Conservation (phyloP, 2,797 vertebrate genomes). For the Limnodromus scolopaceus region DNA sequence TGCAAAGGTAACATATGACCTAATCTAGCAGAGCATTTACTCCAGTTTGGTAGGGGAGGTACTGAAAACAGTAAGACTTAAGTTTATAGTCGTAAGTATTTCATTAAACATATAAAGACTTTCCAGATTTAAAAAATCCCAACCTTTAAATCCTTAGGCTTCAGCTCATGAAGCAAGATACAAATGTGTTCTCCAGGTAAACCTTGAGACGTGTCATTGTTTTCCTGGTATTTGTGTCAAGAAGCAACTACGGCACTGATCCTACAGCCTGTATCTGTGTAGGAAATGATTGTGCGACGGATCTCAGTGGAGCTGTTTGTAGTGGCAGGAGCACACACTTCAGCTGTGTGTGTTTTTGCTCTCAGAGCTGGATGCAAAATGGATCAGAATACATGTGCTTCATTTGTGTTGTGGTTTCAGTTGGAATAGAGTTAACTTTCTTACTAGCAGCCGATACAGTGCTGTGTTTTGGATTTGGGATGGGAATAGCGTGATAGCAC, state of each 20-base stretch:
- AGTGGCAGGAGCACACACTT: background rate
- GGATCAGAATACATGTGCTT: background rate
- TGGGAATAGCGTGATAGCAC: background rate
- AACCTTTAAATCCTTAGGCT: background rate
- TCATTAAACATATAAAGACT: background rate
- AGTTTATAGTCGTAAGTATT: background rate
- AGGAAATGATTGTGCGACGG: rapidly evolving
- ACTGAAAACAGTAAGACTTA: background rate
- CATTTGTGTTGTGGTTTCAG: background rate
- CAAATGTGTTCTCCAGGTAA: background rate
- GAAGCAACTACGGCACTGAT: background rate
- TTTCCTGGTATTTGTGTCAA: background rate
- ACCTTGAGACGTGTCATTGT: background rate
- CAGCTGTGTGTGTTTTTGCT: rapidly evolving
- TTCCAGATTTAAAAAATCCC: background rate
- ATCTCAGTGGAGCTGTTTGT: background rate
- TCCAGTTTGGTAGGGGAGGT: background rate
- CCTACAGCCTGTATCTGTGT: background rate
- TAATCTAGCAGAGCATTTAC: background rate
- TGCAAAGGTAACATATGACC: background rate
- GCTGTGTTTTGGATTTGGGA: background rate
- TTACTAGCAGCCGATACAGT: background rate
- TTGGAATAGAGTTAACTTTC: background rate
- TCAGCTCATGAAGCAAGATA: background rate
- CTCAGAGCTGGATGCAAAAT: background rate